Conservation (phyloP, 1,140 invertebrate genomes). For the Lasaia peninsularis region DNA sequence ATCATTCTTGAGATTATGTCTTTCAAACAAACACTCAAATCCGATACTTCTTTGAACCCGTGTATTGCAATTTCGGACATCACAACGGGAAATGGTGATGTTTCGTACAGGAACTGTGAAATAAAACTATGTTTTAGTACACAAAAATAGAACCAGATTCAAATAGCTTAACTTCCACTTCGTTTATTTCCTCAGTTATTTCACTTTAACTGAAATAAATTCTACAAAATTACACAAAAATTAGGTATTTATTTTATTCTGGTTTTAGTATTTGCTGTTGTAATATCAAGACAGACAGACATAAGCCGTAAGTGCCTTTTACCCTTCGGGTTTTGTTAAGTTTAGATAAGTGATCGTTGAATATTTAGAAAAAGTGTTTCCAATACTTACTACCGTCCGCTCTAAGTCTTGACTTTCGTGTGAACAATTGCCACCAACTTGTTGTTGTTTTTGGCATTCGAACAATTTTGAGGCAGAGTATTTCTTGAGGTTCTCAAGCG, state of each 20-base stretch:
- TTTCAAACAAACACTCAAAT: slow-evolving; percentile 64
- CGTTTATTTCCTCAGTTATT: too few relatives aligned
- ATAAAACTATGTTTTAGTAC: slow-evolving; percentile 15
- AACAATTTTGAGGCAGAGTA: slow-evolving; percentile 70
- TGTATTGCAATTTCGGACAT: slow-evolving; percentile 71
- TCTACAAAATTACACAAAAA: too few relatives aligned
- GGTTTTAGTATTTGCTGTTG: too few relatives aligned
- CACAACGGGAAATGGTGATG: slow-evolving; percentile 68
- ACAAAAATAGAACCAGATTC: too few relatives aligned
- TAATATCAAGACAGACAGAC: too few relatives aligned
- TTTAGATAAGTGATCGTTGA: too few relatives aligned
- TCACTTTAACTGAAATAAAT: too few relatives aligned
- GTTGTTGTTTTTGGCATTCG: slow-evolving; percentile 70
- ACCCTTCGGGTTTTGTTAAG: too few relatives aligned
- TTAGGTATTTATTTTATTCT: too few relatives aligned
- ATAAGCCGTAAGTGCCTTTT: too few relatives aligned
- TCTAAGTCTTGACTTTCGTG: slow-evolving; percentile 71
- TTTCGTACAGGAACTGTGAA: slow-evolving; percentile 69
- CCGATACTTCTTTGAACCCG: slow-evolving; percentile 69
- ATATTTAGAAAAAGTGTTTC: too few relatives aligned
- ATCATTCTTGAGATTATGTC: slow-evolving; percentile 72
- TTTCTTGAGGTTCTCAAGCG: slow-evolving; percentile 67
- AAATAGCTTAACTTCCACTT: too few relatives aligned
- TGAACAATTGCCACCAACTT: slow-evolving; percentile 70
- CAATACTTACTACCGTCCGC: slow-evolving; percentile 58